Base-by-base conservation (phyloP, 2,113 vertebrate species). In the Oxyruncus cristatus region DNA sequence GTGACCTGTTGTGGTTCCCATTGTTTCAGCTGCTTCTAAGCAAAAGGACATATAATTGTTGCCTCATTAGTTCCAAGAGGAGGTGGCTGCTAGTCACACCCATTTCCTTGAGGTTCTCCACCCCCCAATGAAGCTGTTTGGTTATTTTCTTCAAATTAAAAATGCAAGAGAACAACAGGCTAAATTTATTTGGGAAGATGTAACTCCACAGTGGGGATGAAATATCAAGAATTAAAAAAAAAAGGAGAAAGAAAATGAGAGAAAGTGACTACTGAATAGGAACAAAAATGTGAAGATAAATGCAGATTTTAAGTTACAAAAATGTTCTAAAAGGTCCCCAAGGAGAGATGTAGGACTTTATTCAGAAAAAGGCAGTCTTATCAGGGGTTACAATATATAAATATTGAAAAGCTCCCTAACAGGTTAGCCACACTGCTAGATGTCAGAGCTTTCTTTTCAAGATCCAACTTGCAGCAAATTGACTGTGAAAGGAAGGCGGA, bases 361-460 rank as follows among this genome's bases (percentile, higher is more conserved):
- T 86, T 63, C 88, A 53, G 30, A 68, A 87, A 44, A 55, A 80
- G 44, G 33, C 35, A 92, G 75, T 68, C 61, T 97, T 95, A 94
- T 93, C 78, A 90, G 47, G 72, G 86, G 70, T 92, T 95, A 52
- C 66, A 58, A 39, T 71, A 30, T 79, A 96, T 96, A 97, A 97
- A 97, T 97, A 97, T 92, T 97, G 90, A 94, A 97, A 96, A 96
- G 52, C 59, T 95, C 83, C 75, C 88, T 94, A 92, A 97, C 96
- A 96, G 95, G 90, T 97, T 97, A 97, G 93, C 74, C 81, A 89
- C 62, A 74, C 83, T 97, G 80, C 49, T 95, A 85, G 79, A 92
- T 96, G 96, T 95, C 96, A 97, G 85, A 17, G 42, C 5, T 5
- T 94, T 95, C 90, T 96, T 97, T 97, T 92, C 82, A 97, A 94